A percentile compares a stretch with the other conserved stretches of the same genome.
These are phyloP conservation scores for Odiellus spinosus DNA, from an alignment of 2,888 invertebrate genomes.

Conservation along the genomic window DNA sequence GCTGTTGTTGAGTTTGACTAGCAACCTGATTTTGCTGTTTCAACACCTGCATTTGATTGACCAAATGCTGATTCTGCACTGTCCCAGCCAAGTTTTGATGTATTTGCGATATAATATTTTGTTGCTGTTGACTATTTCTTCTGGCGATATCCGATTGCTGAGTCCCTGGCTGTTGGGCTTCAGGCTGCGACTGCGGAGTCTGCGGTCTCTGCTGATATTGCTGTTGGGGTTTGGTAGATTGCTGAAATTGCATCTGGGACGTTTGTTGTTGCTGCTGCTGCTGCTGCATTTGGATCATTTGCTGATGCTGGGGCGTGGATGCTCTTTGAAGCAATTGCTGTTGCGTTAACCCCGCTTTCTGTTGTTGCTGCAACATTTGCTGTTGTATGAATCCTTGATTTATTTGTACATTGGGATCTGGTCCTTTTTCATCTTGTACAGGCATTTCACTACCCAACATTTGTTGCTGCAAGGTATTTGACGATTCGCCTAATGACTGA, in stretches of 20 bases:
- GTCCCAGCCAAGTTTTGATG: too few species aligned
- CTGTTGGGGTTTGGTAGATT: conserved; percentile 4
- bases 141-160: too few species aligned
- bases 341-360: conserved; percentile 7
- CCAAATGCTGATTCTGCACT: too few species aligned
- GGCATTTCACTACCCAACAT: too few species aligned
- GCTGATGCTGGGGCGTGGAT: conserved; percentile 7
- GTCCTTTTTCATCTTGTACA: background rate
- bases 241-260: conserved; percentile 11
- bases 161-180: too few species aligned
- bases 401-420: background rate
- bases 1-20: too few species aligned
- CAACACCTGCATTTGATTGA: too few species aligned
- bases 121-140: too few species aligned
- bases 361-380: conserved; percentile 7
- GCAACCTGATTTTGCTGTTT: too few species aligned
- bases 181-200: background rate
- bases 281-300: conserved; percentile 4
- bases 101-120: too few species aligned
- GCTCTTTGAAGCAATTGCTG: background rate
- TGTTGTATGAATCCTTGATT: background rate
- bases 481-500: too few species aligned
- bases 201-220: background rate
- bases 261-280: conserved; percentile 8
- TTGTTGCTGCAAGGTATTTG: too few species aligned